Evolutionary conservation across 2,888 invertebrate genomes (phyloP).

Genomic region (Baronia brevicornis): DNA sequence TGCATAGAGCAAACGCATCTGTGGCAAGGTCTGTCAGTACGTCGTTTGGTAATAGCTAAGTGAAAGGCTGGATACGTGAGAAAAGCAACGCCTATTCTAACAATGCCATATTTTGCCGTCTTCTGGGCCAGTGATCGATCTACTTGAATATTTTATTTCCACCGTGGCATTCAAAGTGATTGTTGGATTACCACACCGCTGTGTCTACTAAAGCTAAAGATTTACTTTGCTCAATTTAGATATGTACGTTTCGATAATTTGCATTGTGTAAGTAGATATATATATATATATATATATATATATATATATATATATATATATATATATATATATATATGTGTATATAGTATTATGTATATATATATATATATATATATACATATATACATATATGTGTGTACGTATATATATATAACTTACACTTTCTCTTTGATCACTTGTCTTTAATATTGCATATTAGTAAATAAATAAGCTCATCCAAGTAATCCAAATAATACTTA

Average conservation of each 20-base stretch:
- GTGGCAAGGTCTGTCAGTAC: slow-evolving; percentile 20
- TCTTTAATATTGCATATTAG: no score
- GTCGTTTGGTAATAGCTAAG: slow-evolving; percentile 65
- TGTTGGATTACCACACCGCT: slow-evolving; percentile 26
- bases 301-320: no score
- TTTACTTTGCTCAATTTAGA: slow-evolving; percentile 12
- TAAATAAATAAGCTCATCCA: no score
- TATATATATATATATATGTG: no score
- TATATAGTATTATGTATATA: no score
- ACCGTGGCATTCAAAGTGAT: slow-evolving; percentile 45
- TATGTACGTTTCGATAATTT: slow-evolving; percentile 7
- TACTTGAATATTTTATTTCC: slow-evolving; percentile 63
- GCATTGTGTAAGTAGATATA: slow-evolving; percentile 10
- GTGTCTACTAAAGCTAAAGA: slow-evolving; percentile 9
- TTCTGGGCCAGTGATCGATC: slow-evolving; percentile 65
- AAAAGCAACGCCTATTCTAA: slow-evolving; percentile 66
- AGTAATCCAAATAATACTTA: no score
- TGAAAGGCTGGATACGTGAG: slow-evolving; percentile 71
- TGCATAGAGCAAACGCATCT: slow-evolving; percentile 8
- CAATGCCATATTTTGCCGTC: slow-evolving; percentile 70
- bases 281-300: no score
- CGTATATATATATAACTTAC: no score
- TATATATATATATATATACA: no score
- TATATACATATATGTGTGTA: no score
- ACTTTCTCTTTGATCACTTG: no score